Base-by-base conservation (phyloP, 2,113 vertebrate species). In the Meleagris gallopavo region DNA sequence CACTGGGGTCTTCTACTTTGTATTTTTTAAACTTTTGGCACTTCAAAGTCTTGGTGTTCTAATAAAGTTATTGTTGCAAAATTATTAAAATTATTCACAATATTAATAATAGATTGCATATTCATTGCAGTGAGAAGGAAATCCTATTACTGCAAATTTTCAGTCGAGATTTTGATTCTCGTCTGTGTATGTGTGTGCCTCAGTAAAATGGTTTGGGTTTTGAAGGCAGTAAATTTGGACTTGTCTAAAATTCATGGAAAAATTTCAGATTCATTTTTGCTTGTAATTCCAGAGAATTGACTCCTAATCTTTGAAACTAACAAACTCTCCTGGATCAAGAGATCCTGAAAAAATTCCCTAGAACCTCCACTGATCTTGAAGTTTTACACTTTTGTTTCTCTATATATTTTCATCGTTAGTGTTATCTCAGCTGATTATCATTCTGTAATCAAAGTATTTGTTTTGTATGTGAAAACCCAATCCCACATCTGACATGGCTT, bases 381-480 rank as follows among this genome's bases (percentile, higher is more conserved):
- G 27, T 71, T 62, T 25, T 69, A 48, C 5, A 5, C 14, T 16
- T 2, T 11, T 64, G 22, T 32, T 6, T 70, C 19, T 38, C 10
- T 30, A 7, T 11, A 4, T 64, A 22, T 52, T 69, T 40, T 3
- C n/a, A 19, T 41, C 32, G n/a, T 27, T 29, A 20, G 50, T 8
- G 52, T 21, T n/a, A 61, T 27, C 4, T 83, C 8, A 1, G 30
- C 20, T 65, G 34, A 7, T 2, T 43, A 1, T 57, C 10, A 4
- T n/a, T 36, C 22, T 60, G 18, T 38, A 62, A n/a, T 2, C 3
- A 29, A 61, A 58, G 7, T 34, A 2, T 30, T 4, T 3, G 1
- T 38, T 25, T 4, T 0, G 0, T 29, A 4, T 17, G 3, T 36
- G 69, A 74, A 54, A 13, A 6, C 8, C 7, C 9, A 17, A 38